Conservation (phyloP, 2,113 vertebrate genomes). For the Edolisoma coerulescens region DNA sequence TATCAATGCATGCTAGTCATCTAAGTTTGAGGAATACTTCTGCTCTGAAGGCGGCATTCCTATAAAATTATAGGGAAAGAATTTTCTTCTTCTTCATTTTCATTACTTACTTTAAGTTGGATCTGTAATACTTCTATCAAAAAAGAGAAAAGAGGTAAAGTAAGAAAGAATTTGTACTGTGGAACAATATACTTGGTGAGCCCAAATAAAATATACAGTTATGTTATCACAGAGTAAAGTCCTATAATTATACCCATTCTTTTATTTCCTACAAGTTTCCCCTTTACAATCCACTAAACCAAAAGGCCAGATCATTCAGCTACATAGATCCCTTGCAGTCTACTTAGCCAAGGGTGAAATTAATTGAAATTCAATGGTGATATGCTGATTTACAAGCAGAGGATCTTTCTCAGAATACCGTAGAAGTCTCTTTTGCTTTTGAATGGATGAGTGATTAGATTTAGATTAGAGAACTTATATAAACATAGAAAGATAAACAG, state of each 20-base stretch:
- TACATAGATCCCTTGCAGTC: background rate
- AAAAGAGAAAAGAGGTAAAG: background rate
- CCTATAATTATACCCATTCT: background rate
- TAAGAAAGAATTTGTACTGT: background rate
- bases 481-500: slow-evolving; percentile 39
- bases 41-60: background rate
- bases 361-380: slow-evolving; percentile 13
- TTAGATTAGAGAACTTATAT: slow-evolving; percentile 31
- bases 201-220: background rate
- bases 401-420: background rate
- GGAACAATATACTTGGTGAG: background rate
- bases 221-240: background rate
- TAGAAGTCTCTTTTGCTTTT: slow-evolving; percentile 16
- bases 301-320: background rate
- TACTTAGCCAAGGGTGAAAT: slow-evolving; percentile 33
- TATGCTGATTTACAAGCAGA: slow-evolving; percentile 1
- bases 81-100: background rate
- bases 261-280: slow-evolving; percentile 10
- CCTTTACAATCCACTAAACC: background rate
- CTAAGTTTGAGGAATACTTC: background rate
- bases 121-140: background rate
- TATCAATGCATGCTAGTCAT: background rate
- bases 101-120: background rate
- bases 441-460: slow-evolving; percentile 13
- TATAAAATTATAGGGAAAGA: background rate